Conservation (phyloP, 2,797 vertebrate species). For the Tragelaphus eurycerus region DNA sequence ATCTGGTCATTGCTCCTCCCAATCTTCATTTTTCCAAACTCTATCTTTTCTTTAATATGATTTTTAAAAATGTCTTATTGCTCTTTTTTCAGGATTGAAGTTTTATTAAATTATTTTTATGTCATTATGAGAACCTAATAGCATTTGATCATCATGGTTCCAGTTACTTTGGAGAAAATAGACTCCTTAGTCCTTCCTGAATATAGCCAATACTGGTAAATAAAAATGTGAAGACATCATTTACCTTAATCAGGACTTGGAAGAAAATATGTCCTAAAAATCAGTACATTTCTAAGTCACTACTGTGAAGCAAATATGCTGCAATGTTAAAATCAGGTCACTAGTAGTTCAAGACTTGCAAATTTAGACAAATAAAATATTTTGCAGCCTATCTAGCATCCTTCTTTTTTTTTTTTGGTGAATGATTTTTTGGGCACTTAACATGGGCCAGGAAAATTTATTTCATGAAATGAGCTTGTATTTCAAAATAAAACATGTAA, state of each 20-base stretch:
- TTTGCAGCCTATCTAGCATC: neutral
- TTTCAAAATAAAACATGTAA: conserved; percentile 11
- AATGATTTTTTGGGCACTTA: neutral
- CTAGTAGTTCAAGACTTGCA: neutral
- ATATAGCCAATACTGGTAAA: neutral
- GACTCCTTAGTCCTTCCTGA: neutral
- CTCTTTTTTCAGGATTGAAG: neutral
- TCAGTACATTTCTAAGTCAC: neutral
- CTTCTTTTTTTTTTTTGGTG: neutral
- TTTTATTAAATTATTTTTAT: neutral
- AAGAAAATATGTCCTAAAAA: neutral
- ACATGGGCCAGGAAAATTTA: neutral
- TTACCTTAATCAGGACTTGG: neutral
- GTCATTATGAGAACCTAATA: neutral
- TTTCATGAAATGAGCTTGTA: neutral
- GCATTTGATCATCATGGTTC: neutral
- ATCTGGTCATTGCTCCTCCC: neutral
- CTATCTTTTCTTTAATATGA: neutral
- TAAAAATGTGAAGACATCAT: neutral
- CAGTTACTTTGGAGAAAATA: neutral
- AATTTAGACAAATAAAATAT: neutral
- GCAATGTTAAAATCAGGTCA: neutral
- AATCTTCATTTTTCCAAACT: neutral
- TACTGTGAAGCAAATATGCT: neutral
- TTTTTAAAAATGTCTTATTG: neutral